Percentiles rank a stretch among this genome's conserved stretches.
phyloP scores from a whole-genome alignment of 2,888 invertebrate species.

The Melanotus villosus region DNA sequence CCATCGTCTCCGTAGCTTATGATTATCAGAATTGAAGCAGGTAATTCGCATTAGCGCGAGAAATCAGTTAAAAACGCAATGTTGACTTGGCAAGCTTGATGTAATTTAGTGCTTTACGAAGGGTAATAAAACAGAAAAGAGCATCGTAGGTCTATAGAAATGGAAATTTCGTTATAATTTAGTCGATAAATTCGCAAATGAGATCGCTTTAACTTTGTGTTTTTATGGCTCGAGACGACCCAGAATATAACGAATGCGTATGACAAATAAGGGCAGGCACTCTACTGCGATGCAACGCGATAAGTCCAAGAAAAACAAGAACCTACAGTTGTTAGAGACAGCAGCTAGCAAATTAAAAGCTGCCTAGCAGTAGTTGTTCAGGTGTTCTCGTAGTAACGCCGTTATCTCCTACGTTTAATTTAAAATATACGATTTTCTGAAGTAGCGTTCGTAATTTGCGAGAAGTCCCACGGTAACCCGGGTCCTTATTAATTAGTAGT shows the following conservation, averaged over 20 bases:
- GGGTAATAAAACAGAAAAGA: constrained; percentile 14
- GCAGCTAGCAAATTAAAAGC: constrained; percentile 26
- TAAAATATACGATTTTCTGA: not conserved
- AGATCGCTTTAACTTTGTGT: constrained; percentile 15
- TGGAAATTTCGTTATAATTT: constrained; percentile 20
- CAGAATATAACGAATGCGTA: constrained; percentile 16
- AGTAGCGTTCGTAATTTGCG: not conserved
- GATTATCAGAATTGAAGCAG: not conserved
- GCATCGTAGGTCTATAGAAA: constrained; percentile 14
- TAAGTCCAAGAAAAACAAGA: constrained; percentile 16
- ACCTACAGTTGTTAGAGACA: constrained; percentile 20
- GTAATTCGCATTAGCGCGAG: constrained; percentile 6
- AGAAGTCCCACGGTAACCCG: not conserved
- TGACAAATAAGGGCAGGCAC: constrained; percentile 12
- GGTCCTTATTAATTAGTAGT: not conserved
- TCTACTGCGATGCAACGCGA: constrained; percentile 7
- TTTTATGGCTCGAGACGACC: constrained; percentile 13
- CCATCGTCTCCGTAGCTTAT: not conserved
- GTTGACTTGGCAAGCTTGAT: constrained; percentile 4
- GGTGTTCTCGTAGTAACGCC: constrained; percentile 5
- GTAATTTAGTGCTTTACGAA: not conserved
- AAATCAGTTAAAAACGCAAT: constrained; percentile 14
- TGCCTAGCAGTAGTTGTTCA: constrained; percentile 19
- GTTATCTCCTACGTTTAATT: constrained; percentile 1
- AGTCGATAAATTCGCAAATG: constrained; percentile 12